These are phyloP conservation scores for Erinaceus europaeus DNA, from an alignment of 2,113 vertebrate genomes.

Conservation along the genomic window DNA sequence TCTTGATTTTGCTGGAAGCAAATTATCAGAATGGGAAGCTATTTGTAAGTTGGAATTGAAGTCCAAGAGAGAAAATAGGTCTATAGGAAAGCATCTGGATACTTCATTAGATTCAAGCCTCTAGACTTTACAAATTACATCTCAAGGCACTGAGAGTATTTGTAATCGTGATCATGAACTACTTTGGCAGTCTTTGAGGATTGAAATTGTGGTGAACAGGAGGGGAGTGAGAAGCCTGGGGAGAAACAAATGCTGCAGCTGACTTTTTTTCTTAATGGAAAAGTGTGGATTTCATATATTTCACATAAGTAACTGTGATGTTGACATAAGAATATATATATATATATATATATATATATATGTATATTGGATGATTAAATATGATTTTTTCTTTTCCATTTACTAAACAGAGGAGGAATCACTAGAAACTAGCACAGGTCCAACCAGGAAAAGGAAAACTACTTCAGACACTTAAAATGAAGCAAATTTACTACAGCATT, in stretches of 20 bases:
- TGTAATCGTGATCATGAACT: conserved; percentile 62
- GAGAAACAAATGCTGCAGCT: conserved; percentile 69
- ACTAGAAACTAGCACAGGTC: not conserved
- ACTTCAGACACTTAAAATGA: not conserved
- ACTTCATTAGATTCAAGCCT: conserved; percentile 63
- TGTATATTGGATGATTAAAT: conserved; percentile 28
- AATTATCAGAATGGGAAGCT: conserved; percentile 34
- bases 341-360: too few relatives aligned
- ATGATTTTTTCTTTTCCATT: not conserved
- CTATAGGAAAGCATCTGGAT: conserved; percentile 57
- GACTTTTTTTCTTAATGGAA: conserved; percentile 31
- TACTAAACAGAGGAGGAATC: not conserved
- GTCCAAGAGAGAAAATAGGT: conserved; percentile 38
- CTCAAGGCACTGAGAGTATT: conserved; percentile 60
- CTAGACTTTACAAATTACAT: conserved; percentile 69
- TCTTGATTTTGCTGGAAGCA: conserved; percentile 17
- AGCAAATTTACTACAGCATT: not conserved
- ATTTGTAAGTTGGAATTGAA: conserved; percentile 50
- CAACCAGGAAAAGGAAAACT: conserved; percentile 8
- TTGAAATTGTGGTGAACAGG: conserved; percentile 49
- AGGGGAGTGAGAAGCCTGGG: conserved; percentile 62
- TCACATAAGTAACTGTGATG: conserved; percentile 42
- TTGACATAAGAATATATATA: conserved; percentile 22
- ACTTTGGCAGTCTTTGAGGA: conserved; percentile 60
- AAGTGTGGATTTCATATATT: conserved; percentile 58